Evolutionary conservation across 1,140 invertebrate genomes (phyloP), one percentile per base, ranked within the genome.

Genomic region (Spodoptera litura): DNA sequence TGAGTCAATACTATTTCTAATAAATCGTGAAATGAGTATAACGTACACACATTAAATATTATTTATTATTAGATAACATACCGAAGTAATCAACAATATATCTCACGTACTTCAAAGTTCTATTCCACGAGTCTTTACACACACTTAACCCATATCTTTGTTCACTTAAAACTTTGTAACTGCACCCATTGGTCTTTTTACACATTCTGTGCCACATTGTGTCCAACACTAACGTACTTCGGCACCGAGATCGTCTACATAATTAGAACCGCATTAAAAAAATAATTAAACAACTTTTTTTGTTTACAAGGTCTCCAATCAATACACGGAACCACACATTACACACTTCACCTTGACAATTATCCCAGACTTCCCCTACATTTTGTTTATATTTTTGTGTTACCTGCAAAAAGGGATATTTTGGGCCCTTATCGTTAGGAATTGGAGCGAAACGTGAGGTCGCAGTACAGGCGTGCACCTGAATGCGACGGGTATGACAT

Each of bases 81-180:
- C 90, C 89, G 64, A 91, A 89, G 84, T 88, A 91, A 27, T 85
- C 79, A n/a, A 86, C 27, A 11, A 86, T 38, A 25, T 71, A 61
- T 78, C 84, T 86, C 15, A 88, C 68, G 68, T 81, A 86, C 66
- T 78, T 79, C 58, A 86, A 53, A 66, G 82, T 68, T 79, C 83
- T 82, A 66, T 78, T 55, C 61, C 74, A 79, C 20, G 68, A 55
- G 25, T 56, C 25, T 71, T 73, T 59, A 78, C 53, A 71, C 35
- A 71, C 64, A 56, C 55, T 76, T 4, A 76, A 55, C 68, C 53
- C 25, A 35, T 61, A 44, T 27, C 53, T 70, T 3, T 62, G 15
- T 59, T 70, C 58, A 62, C 49, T 66, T 12, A 73, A 61, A 58
- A 61, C 44, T 61, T 78, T 82, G 71, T 83, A 76, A 10, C n/a